Evolutionary conservation across 2,797 vertebrate genomes (phyloP), one percentile per base, ranked within the genome.

Genomic region (Rhabdomys pumilio): DNA sequence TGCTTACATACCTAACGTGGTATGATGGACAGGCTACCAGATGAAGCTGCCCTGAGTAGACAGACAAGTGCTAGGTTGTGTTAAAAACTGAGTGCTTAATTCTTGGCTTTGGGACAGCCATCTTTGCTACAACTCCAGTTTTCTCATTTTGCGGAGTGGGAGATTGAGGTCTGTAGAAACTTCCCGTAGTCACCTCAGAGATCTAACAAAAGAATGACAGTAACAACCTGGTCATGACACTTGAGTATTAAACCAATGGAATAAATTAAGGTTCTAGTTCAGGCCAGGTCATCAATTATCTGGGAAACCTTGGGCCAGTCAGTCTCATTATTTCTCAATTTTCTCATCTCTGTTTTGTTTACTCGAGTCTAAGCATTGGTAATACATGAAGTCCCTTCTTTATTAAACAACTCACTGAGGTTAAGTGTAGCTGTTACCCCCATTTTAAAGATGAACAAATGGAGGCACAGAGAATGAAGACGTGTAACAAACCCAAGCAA

Each of bases 371-470:
- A 75, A 88, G 59, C 31, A 95, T 34, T 77, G 20, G 31, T 14
- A 8, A 47, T 55, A 34, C 3, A 61, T n/a, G 11, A 72, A 87
- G 34, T 65, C 63, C 24, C 38, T 41, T 44, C 92, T 31, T 87
- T 82, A 57, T 65, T 76, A 26, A 82, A 65, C 8, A 75, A 38
- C 24, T 19, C 79, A 87, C 0, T 22, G 41, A 89, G 41, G 9
- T 55, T 55, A 38, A 15, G 44, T 80, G 65, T 19, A 29, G 19
- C 38, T 84, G 65, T 95, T 14, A 84, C 31, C 8, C 12, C 12
- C 47, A 85, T 53, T 89, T 95, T 91, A 77, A 79, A 96, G 61
- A 61, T 69, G 90, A 75, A 41, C 31, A 63, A 44, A 12, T 0
- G 8, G 59, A 83, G 57, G 57, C 26, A 83, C 26, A 44, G 26